phyloP scores from a whole-genome alignment of 2,797 vertebrate species.

The Nannoperca australis region DNA sequence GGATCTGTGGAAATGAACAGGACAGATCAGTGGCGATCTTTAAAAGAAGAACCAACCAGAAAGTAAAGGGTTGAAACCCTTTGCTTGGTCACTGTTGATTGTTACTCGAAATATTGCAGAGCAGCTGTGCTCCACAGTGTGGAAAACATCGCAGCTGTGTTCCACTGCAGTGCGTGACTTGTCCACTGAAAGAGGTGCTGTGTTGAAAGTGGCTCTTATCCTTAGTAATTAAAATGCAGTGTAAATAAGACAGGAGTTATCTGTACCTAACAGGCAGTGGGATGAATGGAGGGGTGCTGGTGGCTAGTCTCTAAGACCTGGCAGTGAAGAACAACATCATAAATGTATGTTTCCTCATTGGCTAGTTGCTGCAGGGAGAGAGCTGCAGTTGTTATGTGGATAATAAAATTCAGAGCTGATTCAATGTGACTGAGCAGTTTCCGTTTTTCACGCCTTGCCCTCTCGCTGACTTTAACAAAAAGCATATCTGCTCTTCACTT shows the following conservation, averaged over 20 bases:
- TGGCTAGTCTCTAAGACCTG: slow-evolving; percentile 46
- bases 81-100: slow-evolving; percentile 7
- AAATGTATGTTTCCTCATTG: slow-evolving; percentile 42
- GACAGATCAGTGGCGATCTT: background rate
- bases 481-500: slow-evolving; percentile 11
- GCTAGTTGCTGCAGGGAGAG: slow-evolving; percentile 29
- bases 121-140: slow-evolving; percentile 24
- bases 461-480: slow-evolving; percentile 28
- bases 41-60: background rate
- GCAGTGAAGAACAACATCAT: slow-evolving; percentile 38
- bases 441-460: slow-evolving; percentile 7
- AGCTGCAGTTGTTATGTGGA: slow-evolving; percentile 41
- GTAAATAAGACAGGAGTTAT: slow-evolving; percentile 77
- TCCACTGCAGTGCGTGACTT: slow-evolving; percentile 40
- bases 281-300: slow-evolving; percentile 58
- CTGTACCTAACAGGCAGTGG: slow-evolving; percentile 67
- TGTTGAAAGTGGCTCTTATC: slow-evolving; percentile 69
- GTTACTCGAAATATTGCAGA: slow-evolving; percentile 38
- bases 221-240: slow-evolving; percentile 72
- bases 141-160: slow-evolving; percentile 37
- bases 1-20: slow-evolving; percentile 85
- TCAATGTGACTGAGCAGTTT: slow-evolving; percentile 38
- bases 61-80: slow-evolving; percentile 31
- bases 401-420: slow-evolving; percentile 44
- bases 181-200: slow-evolving; percentile 48